These are phyloP conservation scores for Pemphredon lugubris DNA, from an alignment of 2,888 invertebrate species.

Conservation along the genomic window DNA sequence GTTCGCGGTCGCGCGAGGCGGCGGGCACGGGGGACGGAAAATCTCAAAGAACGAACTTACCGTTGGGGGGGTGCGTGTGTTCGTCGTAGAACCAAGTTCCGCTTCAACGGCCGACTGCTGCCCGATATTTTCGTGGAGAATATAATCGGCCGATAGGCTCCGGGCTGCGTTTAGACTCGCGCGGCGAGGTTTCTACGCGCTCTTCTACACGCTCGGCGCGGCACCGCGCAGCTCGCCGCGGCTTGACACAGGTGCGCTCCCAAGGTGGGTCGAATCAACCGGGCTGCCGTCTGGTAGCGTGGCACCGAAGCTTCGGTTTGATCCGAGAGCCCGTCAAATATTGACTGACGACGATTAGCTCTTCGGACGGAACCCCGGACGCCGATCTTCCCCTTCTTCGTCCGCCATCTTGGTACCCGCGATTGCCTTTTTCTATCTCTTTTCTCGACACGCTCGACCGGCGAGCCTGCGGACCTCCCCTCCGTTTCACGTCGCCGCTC, in stretches of 20 bases:
- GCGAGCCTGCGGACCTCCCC: too few species aligned
- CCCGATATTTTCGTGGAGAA: too few species aligned
- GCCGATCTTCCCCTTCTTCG: neutral
- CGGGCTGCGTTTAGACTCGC: neutral
- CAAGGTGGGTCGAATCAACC: slow-evolving; percentile 62
- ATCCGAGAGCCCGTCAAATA: slow-evolving; percentile 62
- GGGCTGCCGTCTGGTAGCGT: slow-evolving; percentile 76
- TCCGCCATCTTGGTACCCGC: slow-evolving; percentile 46
- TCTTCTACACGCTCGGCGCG: neutral
- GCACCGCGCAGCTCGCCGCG: slow-evolving; percentile 58
- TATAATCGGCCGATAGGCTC: too few species aligned
- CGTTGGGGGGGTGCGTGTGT: neutral
- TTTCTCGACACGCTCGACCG: neutral
- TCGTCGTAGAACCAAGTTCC: slow-evolving; percentile 2
- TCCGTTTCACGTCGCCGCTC: too few species aligned
- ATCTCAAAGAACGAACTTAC: slow-evolving; percentile 3
- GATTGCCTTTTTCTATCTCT: neutral
- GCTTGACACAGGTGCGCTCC: slow-evolving; percentile 77
- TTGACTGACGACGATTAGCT: slow-evolving; percentile 54
- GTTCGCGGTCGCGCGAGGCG: neutral
- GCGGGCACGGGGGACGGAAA: neutral
- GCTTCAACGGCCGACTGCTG: neutral
- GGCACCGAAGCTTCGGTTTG: slow-evolving; percentile 68
- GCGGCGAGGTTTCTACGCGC: neutral
- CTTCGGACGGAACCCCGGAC: too few species aligned